These are phyloP conservation scores for Plodia interpunctella DNA, from an alignment of 1,140 invertebrate genomes.

Conservation along the genomic window DNA sequence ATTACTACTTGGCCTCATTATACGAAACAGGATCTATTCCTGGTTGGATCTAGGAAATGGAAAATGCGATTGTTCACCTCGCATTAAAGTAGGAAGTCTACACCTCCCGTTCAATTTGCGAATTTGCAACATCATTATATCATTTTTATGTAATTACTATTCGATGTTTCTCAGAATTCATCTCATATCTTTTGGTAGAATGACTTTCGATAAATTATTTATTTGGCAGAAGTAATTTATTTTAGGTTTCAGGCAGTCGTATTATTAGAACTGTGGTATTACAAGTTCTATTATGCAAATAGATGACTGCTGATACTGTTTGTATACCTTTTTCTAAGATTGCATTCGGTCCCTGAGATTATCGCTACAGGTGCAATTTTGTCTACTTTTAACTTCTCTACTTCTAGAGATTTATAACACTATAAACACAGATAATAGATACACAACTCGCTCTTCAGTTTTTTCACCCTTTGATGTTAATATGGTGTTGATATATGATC, in stretches of 20 bases:
- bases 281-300: too few species aligned
- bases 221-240: too few species aligned
- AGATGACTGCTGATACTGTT: too few species aligned
- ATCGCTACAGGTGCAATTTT: too few species aligned
- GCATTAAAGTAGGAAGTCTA: neutral
- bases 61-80: neutral
- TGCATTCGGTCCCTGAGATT: too few species aligned
- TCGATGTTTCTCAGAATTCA: neutral
- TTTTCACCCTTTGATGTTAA: neutral
- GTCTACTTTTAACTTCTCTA: neutral
- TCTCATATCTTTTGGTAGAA: too few species aligned
- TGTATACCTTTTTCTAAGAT: too few species aligned
- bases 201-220: too few species aligned
- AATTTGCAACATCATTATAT: neutral
- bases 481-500: neutral
- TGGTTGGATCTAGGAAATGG: neutral
- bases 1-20: conserved; percentile 7
- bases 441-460: neutral
- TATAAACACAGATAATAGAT: neutral
- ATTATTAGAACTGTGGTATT: too few species aligned
- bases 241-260: too few species aligned
- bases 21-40: neutral
- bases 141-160: neutral
- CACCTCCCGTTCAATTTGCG: neutral
- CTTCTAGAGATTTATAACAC: neutral